Percentiles rank a stretch among this genome's conserved stretches.
Conservation (phyloP, 1,140 invertebrate genomes). For the Aphidius gifuensis region DNA sequence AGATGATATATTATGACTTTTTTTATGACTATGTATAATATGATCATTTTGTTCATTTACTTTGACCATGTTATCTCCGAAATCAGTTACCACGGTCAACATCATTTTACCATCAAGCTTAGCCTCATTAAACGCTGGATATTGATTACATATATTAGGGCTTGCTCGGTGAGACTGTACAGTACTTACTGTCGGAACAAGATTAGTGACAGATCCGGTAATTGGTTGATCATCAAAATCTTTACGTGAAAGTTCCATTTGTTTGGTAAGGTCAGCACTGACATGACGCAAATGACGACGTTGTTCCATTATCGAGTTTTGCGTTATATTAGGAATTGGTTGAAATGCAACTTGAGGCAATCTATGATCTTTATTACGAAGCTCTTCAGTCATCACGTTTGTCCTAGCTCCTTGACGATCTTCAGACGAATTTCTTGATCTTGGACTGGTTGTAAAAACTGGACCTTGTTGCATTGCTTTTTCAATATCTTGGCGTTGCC, state of each 20-base stretch:
- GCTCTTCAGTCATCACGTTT: conserved; percentile 22
- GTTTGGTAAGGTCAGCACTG: conserved; percentile 51
- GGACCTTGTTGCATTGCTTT: conserved; percentile 39
- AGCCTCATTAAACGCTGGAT: conserved; percentile 45
- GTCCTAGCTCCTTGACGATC: conserved; percentile 39
- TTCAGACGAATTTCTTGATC: conserved; percentile 47
- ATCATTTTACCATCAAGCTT: conserved; percentile 46
- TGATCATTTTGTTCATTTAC: conserved; percentile 47
- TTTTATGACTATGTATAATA: conserved; percentile 51
- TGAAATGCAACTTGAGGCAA: conserved; percentile 48
- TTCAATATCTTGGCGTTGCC: conserved; percentile 50
- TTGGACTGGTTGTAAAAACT: conserved; percentile 45
- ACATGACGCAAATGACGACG: conserved; percentile 51
- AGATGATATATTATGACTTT: conserved; percentile 36
- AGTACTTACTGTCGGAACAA: conserved; percentile 36
- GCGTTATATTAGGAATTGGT: conserved; percentile 50
- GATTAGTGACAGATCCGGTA: conserved; percentile 47
- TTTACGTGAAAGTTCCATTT: conserved; percentile 49
- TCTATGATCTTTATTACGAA: conserved; percentile 43
- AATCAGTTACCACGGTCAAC: conserved; percentile 46
- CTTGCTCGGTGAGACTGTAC: conserved; percentile 44
- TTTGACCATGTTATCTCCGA: conserved; percentile 39
- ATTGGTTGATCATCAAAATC: conserved; percentile 52
- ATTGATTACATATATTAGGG: conserved; percentile 50
- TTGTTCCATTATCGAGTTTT: conserved; percentile 52